Base-by-base conservation (phyloP, 2,888 invertebrate species). In the Chalcosyrphus nemorum region DNA sequence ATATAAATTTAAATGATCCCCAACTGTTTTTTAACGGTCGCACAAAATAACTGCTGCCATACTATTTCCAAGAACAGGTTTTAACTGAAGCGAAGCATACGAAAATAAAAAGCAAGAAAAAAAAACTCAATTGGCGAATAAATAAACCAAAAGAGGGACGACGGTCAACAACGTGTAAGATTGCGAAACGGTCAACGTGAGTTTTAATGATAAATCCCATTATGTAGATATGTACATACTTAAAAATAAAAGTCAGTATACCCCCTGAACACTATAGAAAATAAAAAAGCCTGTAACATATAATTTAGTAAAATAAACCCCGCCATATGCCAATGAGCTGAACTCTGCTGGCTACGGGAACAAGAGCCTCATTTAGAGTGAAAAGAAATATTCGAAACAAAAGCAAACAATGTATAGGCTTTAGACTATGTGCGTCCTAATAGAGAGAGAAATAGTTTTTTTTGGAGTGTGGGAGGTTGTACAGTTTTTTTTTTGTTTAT, bases 161-260 rank as follows among this genome's bases (percentile, higher is more conserved):
- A 21, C 56, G 57, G 27, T 17, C 47, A 94, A 92, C 13, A 93
- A 70, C 52, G 84, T 78, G 57, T 47, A 41, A 50, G 41, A 80
- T 82, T 82, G 77, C 77, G 77, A 82, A 82, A 82, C 68, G 11
- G 38, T 21, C 80, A 78, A 81, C 82, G 74, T 84, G 78, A 84
- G 50, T 78, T 84, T 74, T 47, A 74, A 57, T 21, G 50, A 75
- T 70, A 80, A 80, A 80, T 59, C 70, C 27, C 32, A 78, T 84
- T 84, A 84, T 38, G 47, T n/a, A 6, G 15, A 47, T 32, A 19
- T 19, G 7, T 24, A 7, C 29, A 43, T n/a, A 52, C 35, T 15
- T 19, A 15, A 27, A 11, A 29, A 41, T 15, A 59, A 15, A 50
- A 56, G 56, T 13, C 21, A 35, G 11, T 54, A 1, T 29, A 50